Evolutionary conservation across 2,113 vertebrate species (phyloP).

Genomic region (Cavia porcellus): DNA sequence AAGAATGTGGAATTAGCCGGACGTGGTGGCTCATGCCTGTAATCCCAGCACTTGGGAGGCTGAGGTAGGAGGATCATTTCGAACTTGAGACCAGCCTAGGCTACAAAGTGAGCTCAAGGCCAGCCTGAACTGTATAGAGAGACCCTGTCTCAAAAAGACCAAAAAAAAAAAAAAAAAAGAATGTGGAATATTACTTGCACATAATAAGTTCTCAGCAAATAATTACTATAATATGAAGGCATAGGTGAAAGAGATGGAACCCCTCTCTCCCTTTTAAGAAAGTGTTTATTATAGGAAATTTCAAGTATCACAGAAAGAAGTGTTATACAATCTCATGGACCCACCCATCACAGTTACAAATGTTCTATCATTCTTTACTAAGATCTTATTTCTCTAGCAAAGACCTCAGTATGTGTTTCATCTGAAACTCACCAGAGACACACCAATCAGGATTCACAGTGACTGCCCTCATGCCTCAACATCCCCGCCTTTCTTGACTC

Average conservation of each 20-base stretch:
- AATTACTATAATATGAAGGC: conserved; percentile 19
- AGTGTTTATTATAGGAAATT: conserved; percentile 39
- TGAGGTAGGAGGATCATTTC: too few relatives aligned
- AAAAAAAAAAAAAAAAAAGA: too few relatives aligned
- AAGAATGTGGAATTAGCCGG: background rate
- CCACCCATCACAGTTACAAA: background rate
- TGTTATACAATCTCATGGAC: background rate
- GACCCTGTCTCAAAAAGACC: too few relatives aligned
- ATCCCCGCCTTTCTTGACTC: too few relatives aligned
- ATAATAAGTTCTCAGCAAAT: background rate
- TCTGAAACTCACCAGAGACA: background rate
- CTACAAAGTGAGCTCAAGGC: too few relatives aligned
- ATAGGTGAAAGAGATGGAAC: background rate
- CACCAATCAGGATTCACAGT: background rate
- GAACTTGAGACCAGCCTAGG: too few relatives aligned
- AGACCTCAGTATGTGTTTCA: background rate
- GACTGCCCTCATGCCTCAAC: too few relatives aligned
- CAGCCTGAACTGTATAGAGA: too few relatives aligned
- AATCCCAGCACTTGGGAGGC: too few relatives aligned
- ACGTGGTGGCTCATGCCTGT: too few relatives aligned
- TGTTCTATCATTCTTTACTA: background rate
- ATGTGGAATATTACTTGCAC: too few relatives aligned
- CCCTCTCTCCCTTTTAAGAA: background rate
- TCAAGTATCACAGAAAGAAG: conserved; percentile 26
- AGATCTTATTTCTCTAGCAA: conserved; percentile 3